Conservation (phyloP, 2,113 vertebrate species). For the Chionis minor region DNA sequence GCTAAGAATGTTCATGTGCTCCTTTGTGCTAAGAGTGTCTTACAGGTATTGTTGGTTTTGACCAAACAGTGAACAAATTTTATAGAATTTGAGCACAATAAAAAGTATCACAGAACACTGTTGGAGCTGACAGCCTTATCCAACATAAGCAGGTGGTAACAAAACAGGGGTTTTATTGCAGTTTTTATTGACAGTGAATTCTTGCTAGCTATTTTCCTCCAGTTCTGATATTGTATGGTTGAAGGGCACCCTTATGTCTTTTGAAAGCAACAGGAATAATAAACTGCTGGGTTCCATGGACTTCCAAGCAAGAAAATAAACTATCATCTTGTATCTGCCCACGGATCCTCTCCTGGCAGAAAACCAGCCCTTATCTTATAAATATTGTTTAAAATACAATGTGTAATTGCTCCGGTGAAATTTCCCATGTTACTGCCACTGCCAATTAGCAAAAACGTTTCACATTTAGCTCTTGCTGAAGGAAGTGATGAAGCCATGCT, state of each 20-base stretch:
- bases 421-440: not conserved
- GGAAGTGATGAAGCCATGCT: not conserved
- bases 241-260: not conserved
- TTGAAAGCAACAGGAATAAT: not conserved
- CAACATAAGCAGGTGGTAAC: not conserved
- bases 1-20: not conserved
- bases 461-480: not conserved
- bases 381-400: not conserved
- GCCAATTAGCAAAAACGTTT: not conserved
- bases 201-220: not conserved
- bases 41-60: not conserved
- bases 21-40: not conserved
- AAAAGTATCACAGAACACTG: not conserved
- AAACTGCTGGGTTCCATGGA: not conserved
- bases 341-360: not conserved
- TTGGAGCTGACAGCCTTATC: not conserved
- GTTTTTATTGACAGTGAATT: not conserved
- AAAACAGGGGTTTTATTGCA: not conserved
- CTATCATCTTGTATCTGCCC: not conserved
- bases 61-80: not conserved
- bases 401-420: not conserved
- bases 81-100: not conserved
- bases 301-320: not conserved
- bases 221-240: not conserved
- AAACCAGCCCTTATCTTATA: not conserved